Percentiles rank a stretch among this genome's conserved stretches.
phyloP scores from a whole-genome alignment of 2,797 vertebrate species.

The Ptychobarbus kaznakovi region DNA sequence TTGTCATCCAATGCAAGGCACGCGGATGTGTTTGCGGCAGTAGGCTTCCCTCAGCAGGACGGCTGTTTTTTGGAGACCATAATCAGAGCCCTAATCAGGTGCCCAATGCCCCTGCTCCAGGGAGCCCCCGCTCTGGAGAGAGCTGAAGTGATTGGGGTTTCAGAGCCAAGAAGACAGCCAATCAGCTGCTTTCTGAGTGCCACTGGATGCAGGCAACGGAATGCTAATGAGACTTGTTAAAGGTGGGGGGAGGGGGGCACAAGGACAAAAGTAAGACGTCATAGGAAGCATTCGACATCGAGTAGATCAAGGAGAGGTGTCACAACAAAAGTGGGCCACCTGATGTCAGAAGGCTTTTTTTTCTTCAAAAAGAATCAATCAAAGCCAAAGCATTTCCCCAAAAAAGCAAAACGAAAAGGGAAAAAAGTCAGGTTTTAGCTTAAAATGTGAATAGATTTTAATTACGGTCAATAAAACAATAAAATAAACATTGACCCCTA shows the following conservation, averaged over 20 bases:
- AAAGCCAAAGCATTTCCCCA: not conserved
- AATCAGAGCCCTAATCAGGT: conserved; percentile 56
- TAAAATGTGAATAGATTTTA: conserved; percentile 7
- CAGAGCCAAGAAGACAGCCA: conserved; percentile 31
- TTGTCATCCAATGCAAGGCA: conserved; percentile 9
- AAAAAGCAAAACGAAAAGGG: not conserved
- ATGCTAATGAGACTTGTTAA: conserved; percentile 7
- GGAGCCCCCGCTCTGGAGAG: conserved; percentile 32
- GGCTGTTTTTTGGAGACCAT: conserved; percentile 35
- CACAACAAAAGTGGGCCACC: not conserved
- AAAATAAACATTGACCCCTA: not conserved
- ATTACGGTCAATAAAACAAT: not conserved
- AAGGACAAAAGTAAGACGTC: conserved; percentile 1
- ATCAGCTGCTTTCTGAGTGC: conserved; percentile 46
- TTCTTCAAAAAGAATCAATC: not conserved
- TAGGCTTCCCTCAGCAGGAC: conserved; percentile 44
- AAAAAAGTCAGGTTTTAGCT: not conserved
- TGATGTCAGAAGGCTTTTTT: conserved; percentile 14
- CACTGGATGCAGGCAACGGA: conserved; percentile 15
- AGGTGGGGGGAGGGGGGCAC: not conserved
- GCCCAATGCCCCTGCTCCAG: conserved; percentile 33
- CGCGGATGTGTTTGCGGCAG: conserved; percentile 21
- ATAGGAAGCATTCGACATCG: not conserved
- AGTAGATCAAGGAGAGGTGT: conserved; percentile 9
- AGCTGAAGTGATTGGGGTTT: conserved; percentile 56